A percentile compares a stretch with the other conserved stretches of the same genome.
Conservation (phyloP, 2,888 invertebrate genomes). For the Apeira syringaria region DNA sequence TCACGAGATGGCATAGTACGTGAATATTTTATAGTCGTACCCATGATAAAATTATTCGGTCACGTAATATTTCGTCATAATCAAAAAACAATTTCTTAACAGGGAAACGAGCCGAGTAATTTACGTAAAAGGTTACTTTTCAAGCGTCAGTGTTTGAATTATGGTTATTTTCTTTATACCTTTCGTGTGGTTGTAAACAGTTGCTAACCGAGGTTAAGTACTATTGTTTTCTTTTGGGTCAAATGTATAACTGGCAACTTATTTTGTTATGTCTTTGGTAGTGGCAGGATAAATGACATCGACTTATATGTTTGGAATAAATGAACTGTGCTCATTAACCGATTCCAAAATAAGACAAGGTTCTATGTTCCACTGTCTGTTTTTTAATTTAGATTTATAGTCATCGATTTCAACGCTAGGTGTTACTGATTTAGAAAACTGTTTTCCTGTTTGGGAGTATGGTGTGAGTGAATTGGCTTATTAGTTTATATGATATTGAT, state of each 20-base stretch:
- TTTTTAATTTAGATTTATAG: too few species aligned
- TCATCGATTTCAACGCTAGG: too few species aligned
- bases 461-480: too few species aligned
- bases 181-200: slow-evolving; percentile 27
- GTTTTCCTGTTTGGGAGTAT: too few species aligned
- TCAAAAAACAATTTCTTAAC: slow-evolving; percentile 41
- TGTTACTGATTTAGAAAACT: too few species aligned
- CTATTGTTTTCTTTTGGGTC: neutral
- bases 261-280: too few species aligned
- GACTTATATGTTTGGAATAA: too few species aligned
- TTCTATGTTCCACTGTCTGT: too few species aligned
- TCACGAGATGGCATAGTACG: slow-evolving; percentile 44
- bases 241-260: neutral
- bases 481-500: too few species aligned
- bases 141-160: slow-evolving; percentile 33
- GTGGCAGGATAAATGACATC: too few species aligned
- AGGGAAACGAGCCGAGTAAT: slow-evolving; percentile 32
- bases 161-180: slow-evolving; percentile 32
- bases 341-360: too few species aligned
- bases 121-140: slow-evolving; percentile 40
- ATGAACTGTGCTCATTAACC: too few species aligned
- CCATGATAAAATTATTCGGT: slow-evolving; percentile 45
- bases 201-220: slow-evolving; percentile 6
- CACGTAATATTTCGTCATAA: slow-evolving; percentile 54
- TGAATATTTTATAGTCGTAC: slow-evolving; percentile 40